Percentiles rank a stretch among this genome's conserved stretches.
These are phyloP conservation scores for Pollenia labialis DNA, from an alignment of 2,888 invertebrate genomes.

Conservation along the genomic window DNA sequence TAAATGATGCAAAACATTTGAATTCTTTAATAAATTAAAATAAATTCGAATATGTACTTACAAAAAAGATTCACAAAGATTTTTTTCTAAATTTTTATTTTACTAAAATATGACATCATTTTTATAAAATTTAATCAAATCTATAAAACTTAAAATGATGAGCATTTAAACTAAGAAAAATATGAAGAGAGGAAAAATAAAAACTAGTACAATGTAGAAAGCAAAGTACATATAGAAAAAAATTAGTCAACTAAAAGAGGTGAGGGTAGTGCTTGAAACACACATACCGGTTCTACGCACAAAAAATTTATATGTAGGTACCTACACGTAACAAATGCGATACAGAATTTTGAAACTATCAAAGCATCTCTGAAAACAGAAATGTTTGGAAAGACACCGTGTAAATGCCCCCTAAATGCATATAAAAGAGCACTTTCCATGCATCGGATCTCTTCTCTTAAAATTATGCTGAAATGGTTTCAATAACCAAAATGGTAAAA, in stretches of 20 bases:
- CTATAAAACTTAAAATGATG: constrained; percentile 13
- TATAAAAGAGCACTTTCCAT: too few relatives aligned
- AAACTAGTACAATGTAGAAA: neutral
- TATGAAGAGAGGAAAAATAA: neutral
- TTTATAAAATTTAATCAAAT: neutral
- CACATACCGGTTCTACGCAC: too few relatives aligned
- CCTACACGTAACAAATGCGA: too few relatives aligned
- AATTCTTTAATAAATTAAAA: neutral
- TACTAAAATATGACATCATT: constrained; percentile 32
- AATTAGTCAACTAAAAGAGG: neutral
- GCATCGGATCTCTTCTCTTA: too few relatives aligned
- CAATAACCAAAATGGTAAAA: too few relatives aligned
- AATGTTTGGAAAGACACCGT: too few relatives aligned
- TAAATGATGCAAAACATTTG: constrained; percentile 6
- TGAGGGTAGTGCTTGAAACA: too few relatives aligned
- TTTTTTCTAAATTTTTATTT: neutral
- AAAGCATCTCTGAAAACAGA: too few relatives aligned
- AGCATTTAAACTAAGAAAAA: constrained; percentile 1
- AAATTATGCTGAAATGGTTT: too few relatives aligned
- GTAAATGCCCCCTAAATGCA: too few relatives aligned
- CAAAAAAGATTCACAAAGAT: neutral
- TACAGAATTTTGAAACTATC: too few relatives aligned
- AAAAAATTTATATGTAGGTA: too few relatives aligned
- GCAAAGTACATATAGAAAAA: neutral
- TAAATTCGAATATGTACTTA: neutral